These are phyloP conservation scores for Microtus richardsoni DNA, from an alignment of 2,113 vertebrate species.

Conservation along the genomic window DNA sequence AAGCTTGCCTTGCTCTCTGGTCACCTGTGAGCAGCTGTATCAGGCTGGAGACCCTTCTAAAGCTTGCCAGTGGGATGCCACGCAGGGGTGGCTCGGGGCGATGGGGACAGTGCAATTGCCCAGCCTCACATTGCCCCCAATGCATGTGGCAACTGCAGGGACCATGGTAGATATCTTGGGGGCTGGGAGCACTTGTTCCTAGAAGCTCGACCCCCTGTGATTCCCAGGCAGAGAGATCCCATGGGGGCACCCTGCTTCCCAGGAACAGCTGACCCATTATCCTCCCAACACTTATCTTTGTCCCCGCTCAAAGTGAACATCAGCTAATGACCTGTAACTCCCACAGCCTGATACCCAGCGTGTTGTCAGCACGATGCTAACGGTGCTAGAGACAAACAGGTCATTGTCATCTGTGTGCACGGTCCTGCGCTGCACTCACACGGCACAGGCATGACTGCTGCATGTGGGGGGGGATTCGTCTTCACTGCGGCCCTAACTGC, in stretches of 20 bases:
- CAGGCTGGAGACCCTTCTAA: not conserved
- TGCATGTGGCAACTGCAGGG: not conserved
- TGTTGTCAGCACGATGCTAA: not conserved
- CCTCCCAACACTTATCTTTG: rapidly evolving
- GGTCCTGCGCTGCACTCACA: not conserved
- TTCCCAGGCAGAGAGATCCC: not conserved
- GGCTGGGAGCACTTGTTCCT: rapidly evolving
- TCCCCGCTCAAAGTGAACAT: not conserved
- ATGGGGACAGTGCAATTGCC: not conserved
- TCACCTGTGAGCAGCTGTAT: not conserved
- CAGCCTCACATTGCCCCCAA: not conserved
- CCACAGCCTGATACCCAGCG: not conserved
- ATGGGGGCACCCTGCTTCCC: not conserved
- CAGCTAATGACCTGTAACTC: rapidly evolving
- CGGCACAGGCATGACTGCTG: conserved; percentile 73
- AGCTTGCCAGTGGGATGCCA: not conserved
- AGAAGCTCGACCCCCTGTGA: not conserved
- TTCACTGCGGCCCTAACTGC: not conserved
- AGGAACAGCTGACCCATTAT: not conserved
- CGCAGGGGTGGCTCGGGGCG: not conserved
- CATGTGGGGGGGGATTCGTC: conserved; percentile 86
- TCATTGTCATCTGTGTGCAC: not conserved
- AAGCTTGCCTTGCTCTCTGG: not conserved
- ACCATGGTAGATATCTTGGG: rapidly evolving
- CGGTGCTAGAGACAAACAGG: no score